Conservation (phyloP, 2,113 vertebrate species). For the Cricetomys ansorgei region DNA sequence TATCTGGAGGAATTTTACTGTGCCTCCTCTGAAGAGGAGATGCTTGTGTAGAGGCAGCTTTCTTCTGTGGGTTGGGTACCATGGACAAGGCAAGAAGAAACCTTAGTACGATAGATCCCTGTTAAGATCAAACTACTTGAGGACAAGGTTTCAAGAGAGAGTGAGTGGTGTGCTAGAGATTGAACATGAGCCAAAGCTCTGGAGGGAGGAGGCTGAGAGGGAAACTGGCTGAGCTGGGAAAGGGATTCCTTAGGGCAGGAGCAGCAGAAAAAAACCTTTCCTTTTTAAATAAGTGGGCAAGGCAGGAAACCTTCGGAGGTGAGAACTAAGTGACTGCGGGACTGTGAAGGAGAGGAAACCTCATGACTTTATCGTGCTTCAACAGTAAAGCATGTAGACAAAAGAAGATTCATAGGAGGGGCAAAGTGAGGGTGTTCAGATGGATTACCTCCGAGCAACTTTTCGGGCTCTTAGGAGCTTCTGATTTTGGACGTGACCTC, state of each 20-base stretch:
- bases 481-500: not conserved
- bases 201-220: not conserved
- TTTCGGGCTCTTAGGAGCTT: not conserved
- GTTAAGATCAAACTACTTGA: not conserved
- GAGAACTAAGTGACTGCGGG: not conserved
- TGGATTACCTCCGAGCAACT: not conserved
- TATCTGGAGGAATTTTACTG: too few relatives aligned
- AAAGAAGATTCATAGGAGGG: too few relatives aligned
- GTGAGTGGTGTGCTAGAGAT: not conserved
- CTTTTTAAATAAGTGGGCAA: not conserved
- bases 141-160: not conserved
- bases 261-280: not conserved
- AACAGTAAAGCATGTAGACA: not conserved
- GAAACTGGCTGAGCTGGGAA: not conserved
- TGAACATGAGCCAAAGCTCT: not conserved
- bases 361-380: not conserved
- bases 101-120: not conserved
- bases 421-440: not conserved
- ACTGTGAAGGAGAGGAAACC: not conserved
- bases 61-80: not conserved
- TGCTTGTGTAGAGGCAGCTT: not conserved
- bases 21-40: not conserved
- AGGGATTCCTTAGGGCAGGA: not conserved
- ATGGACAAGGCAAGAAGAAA: not conserved
- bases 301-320: not conserved